phyloP scores from a whole-genome alignment of 2,888 invertebrate species.

The Agrochola circellaris region DNA sequence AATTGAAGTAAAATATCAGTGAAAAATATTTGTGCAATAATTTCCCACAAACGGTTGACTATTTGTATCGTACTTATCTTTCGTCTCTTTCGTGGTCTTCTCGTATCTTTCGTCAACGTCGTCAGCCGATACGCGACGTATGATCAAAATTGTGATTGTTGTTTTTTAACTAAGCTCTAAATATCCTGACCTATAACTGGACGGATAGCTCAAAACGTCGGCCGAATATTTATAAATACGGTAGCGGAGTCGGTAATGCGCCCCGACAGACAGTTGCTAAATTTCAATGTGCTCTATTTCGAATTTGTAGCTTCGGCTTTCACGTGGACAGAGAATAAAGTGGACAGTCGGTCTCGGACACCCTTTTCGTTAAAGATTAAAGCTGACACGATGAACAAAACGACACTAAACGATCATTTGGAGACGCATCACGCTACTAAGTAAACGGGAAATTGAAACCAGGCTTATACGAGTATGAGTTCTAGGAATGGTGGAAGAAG shows the following conservation, averaged over 20 bases:
- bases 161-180: conserved; percentile 78
- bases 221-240: conserved; percentile 88
- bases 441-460: conserved; percentile 59
- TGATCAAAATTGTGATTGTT: conserved; percentile 68
- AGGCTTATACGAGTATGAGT: conserved; percentile 25
- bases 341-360: conserved; percentile 69
- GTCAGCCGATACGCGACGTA: conserved; percentile 25
- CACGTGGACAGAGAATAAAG: conserved; percentile 79
- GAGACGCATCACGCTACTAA: conserved; percentile 40
- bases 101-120: conserved; percentile 39
- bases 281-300: conserved; percentile 89
- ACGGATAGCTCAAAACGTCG: conserved; percentile 79
- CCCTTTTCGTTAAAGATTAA: conserved; percentile 65
- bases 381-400: conserved; percentile 58
- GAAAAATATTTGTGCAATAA: conserved; percentile 33
- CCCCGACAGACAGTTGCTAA: conserved; percentile 89
- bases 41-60: conserved; percentile 20
- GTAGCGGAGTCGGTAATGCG: conserved; percentile 85
- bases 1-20: conserved; percentile 36
- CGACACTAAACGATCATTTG: conserved; percentile 54
- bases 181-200: conserved; percentile 79
- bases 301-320: conserved; percentile 82
- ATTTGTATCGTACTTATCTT: conserved; percentile 46
- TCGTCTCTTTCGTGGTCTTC: too few relatives aligned
- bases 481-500: conserved; percentile 39